Percentiles rank a stretch among this genome's conserved stretches.
These are phyloP conservation scores for Macaria notata DNA, from an alignment of 2,888 invertebrate species.

Conservation along the genomic window DNA sequence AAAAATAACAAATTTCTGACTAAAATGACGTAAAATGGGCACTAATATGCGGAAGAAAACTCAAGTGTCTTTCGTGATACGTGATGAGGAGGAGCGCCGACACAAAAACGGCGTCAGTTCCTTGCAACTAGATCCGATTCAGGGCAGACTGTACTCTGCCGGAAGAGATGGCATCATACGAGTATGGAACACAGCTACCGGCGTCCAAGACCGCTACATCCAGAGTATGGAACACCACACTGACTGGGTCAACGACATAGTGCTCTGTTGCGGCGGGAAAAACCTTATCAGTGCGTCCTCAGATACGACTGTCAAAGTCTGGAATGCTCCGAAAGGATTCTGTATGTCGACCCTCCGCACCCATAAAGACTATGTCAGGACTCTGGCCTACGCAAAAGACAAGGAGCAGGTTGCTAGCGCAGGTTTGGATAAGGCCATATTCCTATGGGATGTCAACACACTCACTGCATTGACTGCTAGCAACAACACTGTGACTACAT, in stretches of 20 bases:
- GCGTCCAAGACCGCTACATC: conserved; percentile 85
- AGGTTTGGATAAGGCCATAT: conserved; percentile 97
- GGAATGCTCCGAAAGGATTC: conserved; percentile 99
- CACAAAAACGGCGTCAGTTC: conserved; percentile 98
- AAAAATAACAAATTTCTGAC: conserved; percentile 51
- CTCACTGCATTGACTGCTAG: conserved; percentile 98
- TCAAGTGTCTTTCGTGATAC: conserved; percentile 98
- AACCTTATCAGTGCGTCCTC: conserved; percentile 99
- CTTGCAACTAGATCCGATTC: conserved; percentile 93
- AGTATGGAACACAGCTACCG: conserved; percentile 89
- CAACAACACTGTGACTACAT: conserved; percentile 99
- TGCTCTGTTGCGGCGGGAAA: conserved; percentile 97
- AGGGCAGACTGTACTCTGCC: conserved; percentile 96
- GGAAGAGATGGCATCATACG: conserved; percentile 98
- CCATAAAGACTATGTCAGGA: conserved; percentile 99
- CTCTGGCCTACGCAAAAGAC: conserved; percentile 98
- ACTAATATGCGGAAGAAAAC: conserved; percentile 80
- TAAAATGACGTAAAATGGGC: conserved; percentile 80
- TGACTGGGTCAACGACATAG: conserved; percentile 99
- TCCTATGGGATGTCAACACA: conserved; percentile 99
- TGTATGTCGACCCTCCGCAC: conserved; percentile 99
- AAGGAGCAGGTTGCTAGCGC: conserved; percentile 98
- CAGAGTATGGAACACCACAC: conserved; percentile 99
- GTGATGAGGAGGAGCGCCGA: conserved; percentile 96
- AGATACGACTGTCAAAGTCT: conserved; percentile 99